Evolutionary conservation across 2,113 vertebrate species (phyloP).

Genomic region (Notothenia rossii): DNA sequence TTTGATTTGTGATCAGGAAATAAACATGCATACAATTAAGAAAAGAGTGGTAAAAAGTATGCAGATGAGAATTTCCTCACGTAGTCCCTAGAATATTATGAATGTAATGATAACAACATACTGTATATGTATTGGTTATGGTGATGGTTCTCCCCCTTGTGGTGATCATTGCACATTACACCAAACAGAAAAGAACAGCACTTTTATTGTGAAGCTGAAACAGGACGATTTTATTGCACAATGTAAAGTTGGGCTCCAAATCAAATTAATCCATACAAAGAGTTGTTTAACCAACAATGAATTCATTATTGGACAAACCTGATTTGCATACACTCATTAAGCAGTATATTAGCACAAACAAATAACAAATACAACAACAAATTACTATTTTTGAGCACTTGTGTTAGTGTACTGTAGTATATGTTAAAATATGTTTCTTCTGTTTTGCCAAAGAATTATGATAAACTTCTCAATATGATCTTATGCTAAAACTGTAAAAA

Average conservation of each 20-base stretch:
- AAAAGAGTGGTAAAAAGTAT: not conserved
- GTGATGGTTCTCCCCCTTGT: constrained; percentile 59
- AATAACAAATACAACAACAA: no score
- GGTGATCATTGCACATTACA: constrained; percentile 57
- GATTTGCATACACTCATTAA: no score
- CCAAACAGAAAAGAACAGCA: not conserved
- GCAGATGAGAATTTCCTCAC: not conserved
- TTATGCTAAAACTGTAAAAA: no score
- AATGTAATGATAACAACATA: not conserved
- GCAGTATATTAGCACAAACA: no score
- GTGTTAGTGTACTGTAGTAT: not conserved
- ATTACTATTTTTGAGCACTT: no score
- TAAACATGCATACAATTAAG: not conserved
- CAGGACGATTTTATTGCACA: not conserved
- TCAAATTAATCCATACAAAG: not conserved
- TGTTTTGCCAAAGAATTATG: not conserved
- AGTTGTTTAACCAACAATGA: no score
- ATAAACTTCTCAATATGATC: not conserved
- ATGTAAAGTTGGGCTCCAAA: not conserved
- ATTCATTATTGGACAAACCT: no score
- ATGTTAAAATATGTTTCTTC: not conserved
- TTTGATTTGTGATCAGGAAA: not conserved
- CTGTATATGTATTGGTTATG: not conserved
- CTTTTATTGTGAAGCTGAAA: not conserved
- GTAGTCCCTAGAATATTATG: not conserved